These are phyloP conservation scores for Spicauda simplicius DNA, from an alignment of 2,888 invertebrate species.

Conservation along the genomic window DNA sequence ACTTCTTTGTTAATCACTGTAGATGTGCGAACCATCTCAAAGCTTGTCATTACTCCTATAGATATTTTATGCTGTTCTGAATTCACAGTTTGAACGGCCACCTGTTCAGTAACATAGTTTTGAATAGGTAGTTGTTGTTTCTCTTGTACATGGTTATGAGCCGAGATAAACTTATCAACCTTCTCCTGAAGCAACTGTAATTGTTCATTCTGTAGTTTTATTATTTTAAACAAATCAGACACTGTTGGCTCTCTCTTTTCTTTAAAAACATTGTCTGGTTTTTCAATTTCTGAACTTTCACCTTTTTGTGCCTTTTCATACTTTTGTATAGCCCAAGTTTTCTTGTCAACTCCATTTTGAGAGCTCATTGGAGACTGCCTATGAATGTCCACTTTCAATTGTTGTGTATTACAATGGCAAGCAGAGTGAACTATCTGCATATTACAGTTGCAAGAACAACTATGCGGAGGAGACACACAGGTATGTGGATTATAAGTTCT, in stretches of 20 bases:
- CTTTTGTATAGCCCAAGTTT: conserved; percentile 68
- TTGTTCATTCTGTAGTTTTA: conserved; percentile 88
- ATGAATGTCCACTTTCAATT: conserved; percentile 11
- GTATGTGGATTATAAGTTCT: conserved; percentile 35
- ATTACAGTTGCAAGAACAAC: conserved; percentile 39
- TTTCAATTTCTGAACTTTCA: conserved; percentile 60
- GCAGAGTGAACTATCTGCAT: conserved; percentile 27
- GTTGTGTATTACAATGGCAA: conserved; percentile 44
- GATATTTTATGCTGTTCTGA: conserved; percentile 84
- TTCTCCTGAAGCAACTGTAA: conserved; percentile 86
- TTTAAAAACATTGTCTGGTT: conserved; percentile 59
- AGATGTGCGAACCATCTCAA: conserved; percentile 85
- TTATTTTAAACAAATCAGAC: conserved; percentile 86
- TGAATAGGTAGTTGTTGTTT: conserved; percentile 51
- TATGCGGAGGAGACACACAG: conserved; percentile 32
- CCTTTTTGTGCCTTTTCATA: conserved; percentile 60
- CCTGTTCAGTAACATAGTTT: conserved; percentile 61
- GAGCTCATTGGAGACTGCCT: conserved; percentile 38
- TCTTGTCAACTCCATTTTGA: conserved; percentile 66
- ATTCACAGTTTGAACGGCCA: conserved; percentile 63
- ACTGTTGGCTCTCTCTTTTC: conserved; percentile 82
- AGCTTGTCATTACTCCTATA: conserved; percentile 90
- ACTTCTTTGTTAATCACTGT: conserved; percentile 76
- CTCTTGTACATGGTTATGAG: conserved; percentile 46
- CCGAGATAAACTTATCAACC: conserved; percentile 82